Evolutionary conservation across 2,113 vertebrate species (phyloP).

Genomic region (Saiga tatarica): DNA sequence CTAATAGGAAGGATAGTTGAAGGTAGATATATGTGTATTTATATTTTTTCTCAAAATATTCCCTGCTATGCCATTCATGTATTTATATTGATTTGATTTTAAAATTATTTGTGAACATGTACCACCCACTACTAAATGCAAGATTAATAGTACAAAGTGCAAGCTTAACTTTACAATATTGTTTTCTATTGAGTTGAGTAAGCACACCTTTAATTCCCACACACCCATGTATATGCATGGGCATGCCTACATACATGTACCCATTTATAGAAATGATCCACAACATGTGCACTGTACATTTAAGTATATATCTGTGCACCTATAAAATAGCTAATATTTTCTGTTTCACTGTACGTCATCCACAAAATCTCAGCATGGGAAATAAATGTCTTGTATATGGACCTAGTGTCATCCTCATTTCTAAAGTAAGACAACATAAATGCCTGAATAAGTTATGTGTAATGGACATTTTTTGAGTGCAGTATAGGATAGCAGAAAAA

Average conservation of each 20-base stretch:
- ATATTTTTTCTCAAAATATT: background rate
- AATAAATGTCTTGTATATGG: background rate
- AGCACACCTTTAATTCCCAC: background rate
- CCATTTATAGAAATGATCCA: background rate
- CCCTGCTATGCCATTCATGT: background rate
- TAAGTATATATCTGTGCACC: background rate
- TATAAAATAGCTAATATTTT: background rate
- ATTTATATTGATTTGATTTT: background rate
- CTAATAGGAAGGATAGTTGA: background rate
- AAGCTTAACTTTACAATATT: background rate
- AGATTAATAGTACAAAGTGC: background rate
- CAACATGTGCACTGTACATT: background rate
- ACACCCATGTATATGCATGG: background rate
- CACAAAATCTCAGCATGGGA: background rate
- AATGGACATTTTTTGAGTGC: background rate
- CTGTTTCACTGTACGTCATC: background rate
- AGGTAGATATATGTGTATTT: background rate
- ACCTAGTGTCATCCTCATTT: background rate
- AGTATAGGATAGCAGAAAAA: background rate
- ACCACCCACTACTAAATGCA: background rate
- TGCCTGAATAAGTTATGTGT: background rate
- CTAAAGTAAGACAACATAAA: background rate
- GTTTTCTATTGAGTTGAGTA: background rate
- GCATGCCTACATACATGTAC: background rate
- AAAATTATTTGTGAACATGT: slow-evolving; percentile 30